Evolutionary conservation across 2,888 invertebrate genomes (phyloP).

Genomic region (Cactoblastis cactorum): DNA sequence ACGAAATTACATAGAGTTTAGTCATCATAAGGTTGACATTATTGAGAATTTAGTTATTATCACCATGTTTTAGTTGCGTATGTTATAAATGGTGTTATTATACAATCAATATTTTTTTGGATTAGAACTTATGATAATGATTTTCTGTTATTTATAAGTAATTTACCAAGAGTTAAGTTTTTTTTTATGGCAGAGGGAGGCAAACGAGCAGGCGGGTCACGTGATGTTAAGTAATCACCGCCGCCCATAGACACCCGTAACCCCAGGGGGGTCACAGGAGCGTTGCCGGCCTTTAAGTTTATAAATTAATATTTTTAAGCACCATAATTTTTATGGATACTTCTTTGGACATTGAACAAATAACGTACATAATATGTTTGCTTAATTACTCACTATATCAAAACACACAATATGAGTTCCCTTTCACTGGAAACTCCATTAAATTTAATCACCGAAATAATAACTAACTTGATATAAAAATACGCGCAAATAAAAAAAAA

Average conservation of each 20-base stretch:
- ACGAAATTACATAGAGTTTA: too few species aligned
- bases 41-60: conserved; percentile 6
- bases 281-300: too few species aligned
- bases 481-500: not conserved
- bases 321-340: too few species aligned
- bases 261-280: too few species aligned
- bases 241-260: too few species aligned
- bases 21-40: not conserved
- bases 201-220: too few species aligned
- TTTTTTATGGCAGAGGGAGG: too few species aligned
- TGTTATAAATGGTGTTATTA: not conserved
- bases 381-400: conserved; percentile 14
- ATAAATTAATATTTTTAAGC: too few species aligned
- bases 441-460: conserved; percentile 41
- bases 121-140: too few species aligned
- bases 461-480: not conserved
- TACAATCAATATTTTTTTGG: not conserved
- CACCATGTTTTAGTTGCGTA: not conserved
- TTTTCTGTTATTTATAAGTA: too few species aligned
- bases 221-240: too few species aligned
- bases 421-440: conserved; percentile 51
- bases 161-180: too few species aligned
- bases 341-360: not conserved
- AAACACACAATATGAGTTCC: conserved; percentile 35
- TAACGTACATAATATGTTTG: not conserved